A percentile compares a stretch with the other conserved stretches of the same genome.
Evolutionary conservation across 2,888 invertebrate species (phyloP).

Genomic region (Metacarcinus magister): DNA sequence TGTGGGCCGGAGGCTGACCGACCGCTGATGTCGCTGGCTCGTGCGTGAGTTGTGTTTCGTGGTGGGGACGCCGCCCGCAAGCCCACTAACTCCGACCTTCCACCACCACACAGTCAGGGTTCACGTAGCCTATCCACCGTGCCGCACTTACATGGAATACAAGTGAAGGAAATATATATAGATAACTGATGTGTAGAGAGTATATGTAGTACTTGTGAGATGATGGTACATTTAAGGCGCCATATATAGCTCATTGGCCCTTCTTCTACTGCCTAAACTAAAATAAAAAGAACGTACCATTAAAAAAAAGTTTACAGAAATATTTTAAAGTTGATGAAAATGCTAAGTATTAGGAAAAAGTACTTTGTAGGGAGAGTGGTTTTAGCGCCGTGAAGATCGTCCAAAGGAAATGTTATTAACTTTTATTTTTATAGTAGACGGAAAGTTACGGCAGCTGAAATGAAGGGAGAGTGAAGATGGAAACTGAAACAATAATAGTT

Average conservation of each 20-base stretch:
- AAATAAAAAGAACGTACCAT: neutral
- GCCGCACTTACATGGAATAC: neutral
- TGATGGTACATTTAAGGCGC: neutral
- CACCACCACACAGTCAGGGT: neutral
- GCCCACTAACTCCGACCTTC: neutral
- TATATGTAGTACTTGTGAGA: neutral
- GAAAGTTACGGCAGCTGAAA: neutral
- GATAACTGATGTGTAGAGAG: neutral
- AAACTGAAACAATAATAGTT: neutral
- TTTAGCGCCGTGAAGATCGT: neutral
- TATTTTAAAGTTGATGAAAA: neutral
- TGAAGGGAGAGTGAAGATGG: neutral
- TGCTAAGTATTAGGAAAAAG: neutral
- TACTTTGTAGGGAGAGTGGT: neutral
- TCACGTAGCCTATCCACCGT: neutral
- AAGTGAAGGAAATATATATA: neutral
- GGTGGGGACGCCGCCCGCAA: neutral
- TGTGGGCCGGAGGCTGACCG: neutral
- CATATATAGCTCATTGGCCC: neutral
- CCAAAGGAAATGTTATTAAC: neutral
- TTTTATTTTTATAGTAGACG: neutral
- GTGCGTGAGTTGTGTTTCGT: neutral
- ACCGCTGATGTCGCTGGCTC: constrained; percentile 30
- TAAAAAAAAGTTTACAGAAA: neutral
- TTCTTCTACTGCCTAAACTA: neutral